Evolutionary conservation across 2,888 invertebrate genomes (phyloP).

Genomic region (Eretmocerus hayati): DNA sequence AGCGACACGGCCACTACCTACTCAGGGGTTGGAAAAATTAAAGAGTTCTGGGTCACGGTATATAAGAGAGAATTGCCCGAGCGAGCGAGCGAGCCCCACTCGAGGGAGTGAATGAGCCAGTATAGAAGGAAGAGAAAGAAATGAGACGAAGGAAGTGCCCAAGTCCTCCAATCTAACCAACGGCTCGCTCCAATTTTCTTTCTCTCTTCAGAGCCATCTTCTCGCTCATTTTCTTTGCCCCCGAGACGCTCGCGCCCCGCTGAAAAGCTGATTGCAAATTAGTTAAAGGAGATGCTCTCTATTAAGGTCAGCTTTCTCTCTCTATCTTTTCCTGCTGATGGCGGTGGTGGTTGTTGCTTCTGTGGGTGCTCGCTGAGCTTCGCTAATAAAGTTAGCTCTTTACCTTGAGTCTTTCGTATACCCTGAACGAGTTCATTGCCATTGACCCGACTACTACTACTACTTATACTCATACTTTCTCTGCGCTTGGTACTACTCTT

Average conservation of each 20-base stretch:
- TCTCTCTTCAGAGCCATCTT: slow-evolving; percentile 2
- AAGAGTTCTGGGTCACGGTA: slow-evolving; percentile 42
- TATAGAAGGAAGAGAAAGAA: slow-evolving; percentile 28
- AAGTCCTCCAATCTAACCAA: slow-evolving; percentile 25
- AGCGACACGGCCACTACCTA: slow-evolving; percentile 10
- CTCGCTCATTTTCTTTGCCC: slow-evolving; percentile 19
- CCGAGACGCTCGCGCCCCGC: slow-evolving; percentile 19
- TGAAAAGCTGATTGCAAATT: slow-evolving; percentile 42
- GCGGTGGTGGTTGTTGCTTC: slow-evolving; percentile 23
- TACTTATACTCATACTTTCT: too few relatives aligned
- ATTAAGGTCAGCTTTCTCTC: slow-evolving; percentile 38
- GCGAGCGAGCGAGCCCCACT: slow-evolving; percentile 19
- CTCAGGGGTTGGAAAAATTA: slow-evolving; percentile 34
- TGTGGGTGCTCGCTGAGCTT: slow-evolving; percentile 2
- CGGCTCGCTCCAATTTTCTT: slow-evolving; percentile 19
- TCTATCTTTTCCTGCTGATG: too few relatives aligned
- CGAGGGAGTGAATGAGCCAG: slow-evolving; percentile 26
- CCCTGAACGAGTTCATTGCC: slow-evolving; percentile 21
- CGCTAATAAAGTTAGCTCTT: slow-evolving; percentile 25
- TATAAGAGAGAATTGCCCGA: slow-evolving; percentile 29
- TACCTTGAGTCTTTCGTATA: slow-evolving; percentile 21
- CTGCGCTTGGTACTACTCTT: neutral
- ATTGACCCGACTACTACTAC: too few relatives aligned
- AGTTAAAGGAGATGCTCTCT: slow-evolving; percentile 44
- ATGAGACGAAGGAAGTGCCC: slow-evolving; percentile 31